phyloP scores from a whole-genome alignment of 2,797 vertebrate genomes.

The Chelon labrosus region DNA sequence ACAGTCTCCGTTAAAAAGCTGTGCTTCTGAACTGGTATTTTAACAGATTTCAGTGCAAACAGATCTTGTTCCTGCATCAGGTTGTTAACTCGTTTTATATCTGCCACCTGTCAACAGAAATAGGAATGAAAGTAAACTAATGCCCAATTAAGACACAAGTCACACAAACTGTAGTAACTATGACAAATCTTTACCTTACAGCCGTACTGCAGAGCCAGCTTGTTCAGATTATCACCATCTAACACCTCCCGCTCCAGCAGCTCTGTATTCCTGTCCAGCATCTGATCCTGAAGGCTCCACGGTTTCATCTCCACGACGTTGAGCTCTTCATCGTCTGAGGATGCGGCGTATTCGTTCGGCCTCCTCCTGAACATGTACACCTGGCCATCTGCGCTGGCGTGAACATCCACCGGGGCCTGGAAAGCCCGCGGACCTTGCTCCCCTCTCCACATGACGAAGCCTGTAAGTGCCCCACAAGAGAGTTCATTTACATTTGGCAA shows the following conservation, averaged over 20 bases:
- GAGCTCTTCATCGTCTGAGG: constrained; percentile 88
- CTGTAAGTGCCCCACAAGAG: constrained; percentile 25
- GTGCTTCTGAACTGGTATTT: constrained; percentile 92
- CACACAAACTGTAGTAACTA: neutral
- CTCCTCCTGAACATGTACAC: constrained; percentile 87
- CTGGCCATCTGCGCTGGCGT: constrained; percentile 87
- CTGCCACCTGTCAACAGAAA: constrained; percentile 88
- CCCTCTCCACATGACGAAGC: constrained; percentile 85
- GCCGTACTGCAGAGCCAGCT: constrained; percentile 94
- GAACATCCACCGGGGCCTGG: constrained; percentile 89
- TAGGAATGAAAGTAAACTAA: neutral
- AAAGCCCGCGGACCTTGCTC: constrained; percentile 84
- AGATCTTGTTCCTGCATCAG: constrained; percentile 95
- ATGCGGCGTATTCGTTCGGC: constrained; percentile 75
- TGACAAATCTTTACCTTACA: constrained; percentile 88
- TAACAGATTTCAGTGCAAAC: constrained; percentile 92
- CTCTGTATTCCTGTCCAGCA: constrained; percentile 73
- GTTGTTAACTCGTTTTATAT: constrained; percentile 94
- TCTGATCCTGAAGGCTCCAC: constrained; percentile 52
- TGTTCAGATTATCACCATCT: constrained; percentile 91
- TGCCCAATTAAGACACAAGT: neutral
- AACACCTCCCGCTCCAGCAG: constrained; percentile 88
- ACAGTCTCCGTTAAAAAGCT: constrained; percentile 87
- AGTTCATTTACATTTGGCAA: neutral
- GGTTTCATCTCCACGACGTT: constrained; percentile 82